Evolutionary conservation across 2,113 vertebrate genomes (phyloP).

Genomic region (Vulpes lagopus): DNA sequence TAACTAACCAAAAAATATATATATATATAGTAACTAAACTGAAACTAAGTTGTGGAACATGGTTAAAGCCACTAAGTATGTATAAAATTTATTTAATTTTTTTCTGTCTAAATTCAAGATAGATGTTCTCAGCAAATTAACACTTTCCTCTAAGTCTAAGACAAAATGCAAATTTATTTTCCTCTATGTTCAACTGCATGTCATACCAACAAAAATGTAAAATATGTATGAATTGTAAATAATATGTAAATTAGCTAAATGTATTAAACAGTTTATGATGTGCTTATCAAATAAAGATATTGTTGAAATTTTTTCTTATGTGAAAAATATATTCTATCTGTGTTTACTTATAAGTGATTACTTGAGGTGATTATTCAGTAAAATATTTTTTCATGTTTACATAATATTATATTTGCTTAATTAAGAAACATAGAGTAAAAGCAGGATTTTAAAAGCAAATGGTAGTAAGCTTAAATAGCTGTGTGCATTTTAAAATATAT

Average conservation of each 20-base stretch:
- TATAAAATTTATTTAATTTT: background rate
- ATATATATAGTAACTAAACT: background rate
- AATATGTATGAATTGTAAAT: background rate
- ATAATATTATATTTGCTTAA: background rate
- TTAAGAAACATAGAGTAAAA: background rate
- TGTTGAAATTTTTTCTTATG: background rate
- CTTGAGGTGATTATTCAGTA: background rate
- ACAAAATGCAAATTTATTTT: background rate
- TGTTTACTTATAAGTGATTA: background rate
- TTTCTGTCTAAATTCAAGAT: background rate
- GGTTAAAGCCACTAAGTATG: background rate
- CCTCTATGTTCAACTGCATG: background rate
- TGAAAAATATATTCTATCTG: background rate
- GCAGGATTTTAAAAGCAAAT: background rate
- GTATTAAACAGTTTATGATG: background rate
- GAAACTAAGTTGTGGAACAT: background rate
- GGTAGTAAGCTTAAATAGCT: background rate
- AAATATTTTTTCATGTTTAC: background rate
- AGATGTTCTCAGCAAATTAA: background rate
- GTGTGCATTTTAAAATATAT: background rate
- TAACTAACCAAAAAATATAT: no score
- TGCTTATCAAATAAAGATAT: background rate
- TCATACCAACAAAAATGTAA: background rate
- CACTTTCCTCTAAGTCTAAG: background rate
- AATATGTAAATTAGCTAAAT: background rate